Evolutionary conservation across 1,140 invertebrate species (phyloP).

Genomic region (Andrena cerasifolii): DNA sequence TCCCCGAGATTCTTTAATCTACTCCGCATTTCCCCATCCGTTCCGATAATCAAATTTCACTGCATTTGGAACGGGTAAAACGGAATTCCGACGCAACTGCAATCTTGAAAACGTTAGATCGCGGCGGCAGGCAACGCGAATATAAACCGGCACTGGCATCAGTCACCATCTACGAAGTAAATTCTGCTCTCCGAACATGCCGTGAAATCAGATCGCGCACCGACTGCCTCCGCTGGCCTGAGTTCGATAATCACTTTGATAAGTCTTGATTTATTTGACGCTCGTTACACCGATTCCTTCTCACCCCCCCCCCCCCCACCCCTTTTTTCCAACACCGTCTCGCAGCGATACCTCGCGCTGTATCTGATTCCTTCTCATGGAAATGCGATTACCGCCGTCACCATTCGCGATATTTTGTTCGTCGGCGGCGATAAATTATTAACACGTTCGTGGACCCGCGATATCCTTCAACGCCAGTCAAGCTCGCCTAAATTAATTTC

Average conservation of each 20-base stretch:
- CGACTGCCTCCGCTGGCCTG: conserved; percentile 43
- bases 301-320: too few species aligned
- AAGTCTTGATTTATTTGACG: conserved; percentile 23
- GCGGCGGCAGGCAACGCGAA: not conserved
- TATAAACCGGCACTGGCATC: not conserved
- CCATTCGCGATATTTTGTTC: conserved; percentile 8
- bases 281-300: not conserved
- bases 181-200: not conserved
- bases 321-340: not conserved
- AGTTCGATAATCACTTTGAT: conserved; percentile 51
- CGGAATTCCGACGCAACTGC: too few species aligned
- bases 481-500: conserved; percentile 35
- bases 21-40: too few species aligned
- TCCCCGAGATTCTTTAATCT: too few species aligned
- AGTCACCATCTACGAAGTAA: not conserved
- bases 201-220: not conserved
- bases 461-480: conserved; percentile 12
- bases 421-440: conserved; percentile 30
- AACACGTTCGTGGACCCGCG: conserved; percentile 5
- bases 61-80: too few species aligned
- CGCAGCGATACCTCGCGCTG: not conserved
- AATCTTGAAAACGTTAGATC: too few species aligned
- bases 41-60: too few species aligned
- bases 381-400: conserved; percentile 3
- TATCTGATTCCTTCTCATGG: conserved; percentile 13